Conservation (phyloP, 2,113 vertebrate species). For the Arizona elegans region DNA sequence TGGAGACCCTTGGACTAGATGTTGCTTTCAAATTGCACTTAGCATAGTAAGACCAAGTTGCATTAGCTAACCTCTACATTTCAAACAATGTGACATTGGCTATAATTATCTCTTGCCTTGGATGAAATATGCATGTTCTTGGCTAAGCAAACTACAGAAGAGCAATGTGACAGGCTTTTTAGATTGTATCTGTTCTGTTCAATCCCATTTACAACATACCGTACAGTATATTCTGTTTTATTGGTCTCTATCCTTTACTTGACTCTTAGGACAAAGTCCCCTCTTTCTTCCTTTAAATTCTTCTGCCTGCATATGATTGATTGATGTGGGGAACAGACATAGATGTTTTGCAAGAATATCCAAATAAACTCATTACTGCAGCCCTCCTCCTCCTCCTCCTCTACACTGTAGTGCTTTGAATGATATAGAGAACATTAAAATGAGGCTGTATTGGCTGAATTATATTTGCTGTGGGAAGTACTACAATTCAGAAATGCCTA, state of each 20-base stretch:
- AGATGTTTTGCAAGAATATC: not conserved
- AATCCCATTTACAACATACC: not conserved
- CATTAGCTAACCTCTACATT: not conserved
- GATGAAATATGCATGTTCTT: not conserved
- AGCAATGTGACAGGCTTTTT: not conserved
- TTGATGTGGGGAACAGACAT: not conserved
- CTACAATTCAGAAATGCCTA: conserved; percentile 47
- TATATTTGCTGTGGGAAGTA: conserved; percentile 22
- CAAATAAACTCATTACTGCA: not conserved
- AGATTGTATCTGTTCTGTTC: not conserved
- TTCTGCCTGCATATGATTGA: not conserved
- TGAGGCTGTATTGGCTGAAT: not conserved
- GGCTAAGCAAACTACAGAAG: not conserved
- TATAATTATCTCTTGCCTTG: not conserved
- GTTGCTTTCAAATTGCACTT: not conserved
- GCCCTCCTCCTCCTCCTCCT: not conserved
- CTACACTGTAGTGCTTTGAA: accelerated
- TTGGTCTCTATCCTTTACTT: not conserved
- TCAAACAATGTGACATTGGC: not conserved
- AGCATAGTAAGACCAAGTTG: not conserved
- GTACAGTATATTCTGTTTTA: not conserved
- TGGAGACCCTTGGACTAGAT: not conserved
- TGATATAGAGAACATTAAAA: not conserved
- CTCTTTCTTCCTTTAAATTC: conserved; percentile 8
- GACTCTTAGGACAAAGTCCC: not conserved